Conservation (phyloP, 2,113 vertebrate species). For the Petaurus breviceps region DNA sequence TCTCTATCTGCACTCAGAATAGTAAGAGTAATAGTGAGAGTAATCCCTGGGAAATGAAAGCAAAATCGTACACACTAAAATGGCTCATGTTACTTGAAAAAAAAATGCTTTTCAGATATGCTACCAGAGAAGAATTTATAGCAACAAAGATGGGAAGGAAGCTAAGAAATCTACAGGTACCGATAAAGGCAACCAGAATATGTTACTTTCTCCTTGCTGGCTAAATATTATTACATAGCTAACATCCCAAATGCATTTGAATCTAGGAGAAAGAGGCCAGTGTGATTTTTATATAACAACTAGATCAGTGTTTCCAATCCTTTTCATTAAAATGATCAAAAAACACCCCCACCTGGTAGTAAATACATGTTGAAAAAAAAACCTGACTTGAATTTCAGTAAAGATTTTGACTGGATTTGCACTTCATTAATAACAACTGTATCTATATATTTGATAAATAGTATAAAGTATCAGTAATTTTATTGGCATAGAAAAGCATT, state of each 20-base stretch:
- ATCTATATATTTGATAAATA: background rate
- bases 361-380: background rate
- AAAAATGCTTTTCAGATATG: background rate
- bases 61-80: background rate
- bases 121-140: background rate
- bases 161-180: background rate
- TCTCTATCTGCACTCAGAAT: background rate
- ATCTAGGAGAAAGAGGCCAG: background rate
- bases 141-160: background rate
- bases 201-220: background rate
- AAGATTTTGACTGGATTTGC: background rate
- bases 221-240: background rate
- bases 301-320: background rate
- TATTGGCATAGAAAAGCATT: background rate
- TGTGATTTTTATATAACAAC: background rate
- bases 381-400: background rate
- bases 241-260: background rate
- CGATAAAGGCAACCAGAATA: background rate
- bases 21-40: background rate
- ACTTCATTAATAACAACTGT: background rate
- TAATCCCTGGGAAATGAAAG: background rate
- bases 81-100: slow-evolving; percentile 23
- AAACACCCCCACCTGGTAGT: background rate
- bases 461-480: background rate
- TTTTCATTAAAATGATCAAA: background rate